phyloP scores from a whole-genome alignment of 2,888 invertebrate species.

The Rosalia funebris region DNA sequence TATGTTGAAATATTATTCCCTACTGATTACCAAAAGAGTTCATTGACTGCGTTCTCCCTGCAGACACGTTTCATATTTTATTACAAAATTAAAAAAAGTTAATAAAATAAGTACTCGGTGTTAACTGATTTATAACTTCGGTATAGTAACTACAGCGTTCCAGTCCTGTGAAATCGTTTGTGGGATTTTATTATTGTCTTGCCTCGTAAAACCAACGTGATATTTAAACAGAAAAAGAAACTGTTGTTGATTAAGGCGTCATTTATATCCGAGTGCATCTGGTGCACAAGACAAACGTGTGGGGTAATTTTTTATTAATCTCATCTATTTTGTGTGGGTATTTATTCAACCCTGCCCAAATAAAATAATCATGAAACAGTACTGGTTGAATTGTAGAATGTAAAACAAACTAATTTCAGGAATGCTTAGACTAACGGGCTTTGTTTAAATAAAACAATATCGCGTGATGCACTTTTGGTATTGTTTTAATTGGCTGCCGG shows the following conservation, averaged over 20 bases:
- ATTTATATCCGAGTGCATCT: conserved; percentile 1
- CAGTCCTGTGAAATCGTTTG: neutral
- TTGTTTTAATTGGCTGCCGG: conserved; percentile 1
- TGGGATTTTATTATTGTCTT: neutral
- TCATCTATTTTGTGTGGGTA: conserved; percentile 14
- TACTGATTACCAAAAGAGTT: neutral
- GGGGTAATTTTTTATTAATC: conserved; percentile 4
- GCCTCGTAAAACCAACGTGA: neutral
- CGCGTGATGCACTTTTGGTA: neutral
- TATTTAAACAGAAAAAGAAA: neutral
- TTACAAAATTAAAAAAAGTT: neutral
- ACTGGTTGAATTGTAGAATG: neutral
- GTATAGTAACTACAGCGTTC: no score
- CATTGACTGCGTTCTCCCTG: neutral
- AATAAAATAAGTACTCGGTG: neutral
- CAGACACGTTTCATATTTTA: neutral
- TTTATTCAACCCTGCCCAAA: neutral
- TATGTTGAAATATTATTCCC: neutral
- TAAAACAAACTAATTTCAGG: neutral
- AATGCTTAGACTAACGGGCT: neutral
- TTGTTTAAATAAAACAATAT: conserved; percentile 6
- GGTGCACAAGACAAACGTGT: neutral
- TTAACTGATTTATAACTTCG: conserved; percentile 1
- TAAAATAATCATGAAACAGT: neutral
- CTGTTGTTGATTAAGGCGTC: neutral